Percentiles rank a stretch among this genome's conserved stretches.
phyloP scores from a whole-genome alignment of 23 tunicate genomes.

The Halocynthia roretzi region DNA sequence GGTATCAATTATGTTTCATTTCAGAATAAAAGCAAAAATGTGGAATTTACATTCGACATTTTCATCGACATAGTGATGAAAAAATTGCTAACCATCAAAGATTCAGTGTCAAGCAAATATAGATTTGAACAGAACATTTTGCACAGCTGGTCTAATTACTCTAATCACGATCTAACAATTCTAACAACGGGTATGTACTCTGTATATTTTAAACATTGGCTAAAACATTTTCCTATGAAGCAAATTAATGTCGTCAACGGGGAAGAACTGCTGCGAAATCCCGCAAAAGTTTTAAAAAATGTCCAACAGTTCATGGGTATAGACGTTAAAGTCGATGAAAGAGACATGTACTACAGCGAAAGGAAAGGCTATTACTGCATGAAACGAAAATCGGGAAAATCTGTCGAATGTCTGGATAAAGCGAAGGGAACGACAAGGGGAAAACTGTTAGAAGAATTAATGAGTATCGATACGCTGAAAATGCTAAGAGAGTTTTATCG shows the following conservation, averaged over 20 bases:
- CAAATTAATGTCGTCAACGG: slow-evolving; percentile 6
- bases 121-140: background rate
- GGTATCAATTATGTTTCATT: too few relatives aligned
- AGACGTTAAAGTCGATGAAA: slow-evolving; percentile 7
- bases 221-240: background rate
- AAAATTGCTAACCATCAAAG: too few relatives aligned
- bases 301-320: background rate
- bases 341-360: background rate
- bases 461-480: background rate
- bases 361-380: background rate
- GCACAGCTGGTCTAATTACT: background rate
- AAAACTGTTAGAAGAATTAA: background rate
- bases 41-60: too few relatives aligned
- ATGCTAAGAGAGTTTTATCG: background rate
- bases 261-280: background rate
- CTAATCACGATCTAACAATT: background rate
- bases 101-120: too few relatives aligned
- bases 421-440: background rate
- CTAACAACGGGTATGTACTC: slow-evolving; percentile 1
- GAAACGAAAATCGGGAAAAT: background rate
- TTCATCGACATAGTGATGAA: too few relatives aligned
- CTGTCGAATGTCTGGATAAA: background rate
- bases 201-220: slow-evolving; percentile 2
- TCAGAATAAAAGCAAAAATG: too few relatives aligned
- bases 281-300: background rate